Base-by-base conservation (phyloP, 2,797 vertebrate species). In the Tapera naevia region DNA sequence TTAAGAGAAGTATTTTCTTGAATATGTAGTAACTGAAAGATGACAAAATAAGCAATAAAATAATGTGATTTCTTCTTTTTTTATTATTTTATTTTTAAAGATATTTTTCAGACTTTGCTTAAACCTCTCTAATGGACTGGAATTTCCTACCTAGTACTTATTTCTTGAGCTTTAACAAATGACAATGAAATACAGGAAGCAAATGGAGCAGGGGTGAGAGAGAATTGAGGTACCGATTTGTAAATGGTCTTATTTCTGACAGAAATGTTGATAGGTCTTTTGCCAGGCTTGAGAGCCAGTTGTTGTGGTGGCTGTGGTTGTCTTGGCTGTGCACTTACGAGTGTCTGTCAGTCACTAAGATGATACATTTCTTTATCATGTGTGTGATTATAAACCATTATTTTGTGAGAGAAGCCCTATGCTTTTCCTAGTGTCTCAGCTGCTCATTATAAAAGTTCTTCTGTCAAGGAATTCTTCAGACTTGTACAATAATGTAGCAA, bases 301-400 rank as follows among this genome's bases (percentile, higher is more conserved):
- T 96, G 89, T 95, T 91, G 95, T 85, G 72, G 94, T 95, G 83
- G 76, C 46, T 92, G 86, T 65, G 88, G 95, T 96, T 95, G 72
- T 70, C 94, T 96, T 81, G 78, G 92, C 90, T 84, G 86, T 95
- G 95, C 85, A 94, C 94, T 96, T 97, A 95, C 7, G 45, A 92
- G 51, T 93, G 74, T 94, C 78, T 95, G 86, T 94, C 97, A 91
- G 57, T 96, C 90, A 91, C 90, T 66, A 74, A 76, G 95, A 95
- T 93, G 94, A 97, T 95, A 86, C 50, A 90, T 90, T 95, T 97
- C 94, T 95, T 96, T 94, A 93, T 95, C 87, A 89, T 91, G 86
- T 88, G 35, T 80, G 92, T 87, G 91, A 97, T 97, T 97, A 97
- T 96, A 97, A 97, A 96, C 95, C 95, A 97, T 96, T 97, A 97